Conservation (phyloP, 2,113 vertebrate genomes). For the Nymphicus hollandicus region DNA sequence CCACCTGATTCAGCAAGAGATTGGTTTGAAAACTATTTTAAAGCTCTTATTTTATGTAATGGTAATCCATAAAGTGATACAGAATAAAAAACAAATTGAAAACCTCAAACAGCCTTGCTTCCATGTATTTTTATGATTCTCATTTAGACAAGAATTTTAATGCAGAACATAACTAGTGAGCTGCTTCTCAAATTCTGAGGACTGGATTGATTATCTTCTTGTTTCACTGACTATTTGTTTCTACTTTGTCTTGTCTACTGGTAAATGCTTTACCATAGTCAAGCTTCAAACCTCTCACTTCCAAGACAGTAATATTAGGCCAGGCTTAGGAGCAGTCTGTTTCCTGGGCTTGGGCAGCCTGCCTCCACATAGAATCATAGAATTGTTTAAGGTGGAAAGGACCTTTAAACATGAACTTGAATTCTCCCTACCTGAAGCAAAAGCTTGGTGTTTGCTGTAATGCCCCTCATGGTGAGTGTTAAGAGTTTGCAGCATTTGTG, state of each 20-base stretch:
- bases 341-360: background rate
- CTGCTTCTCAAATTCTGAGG: background rate
- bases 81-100: background rate
- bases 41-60: background rate
- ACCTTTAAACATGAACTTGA: background rate
- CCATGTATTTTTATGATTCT: background rate
- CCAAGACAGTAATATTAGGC: background rate
- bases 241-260: background rate
- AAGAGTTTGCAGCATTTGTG: background rate
- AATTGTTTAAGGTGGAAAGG: background rate
- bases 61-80: background rate
- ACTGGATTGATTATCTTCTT: background rate
- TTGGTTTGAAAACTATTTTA: background rate
- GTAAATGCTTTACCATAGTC: background rate
- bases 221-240: background rate
- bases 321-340: background rate
- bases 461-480: background rate
- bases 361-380: accelerated
- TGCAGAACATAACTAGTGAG: background rate
- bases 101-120: background rate
- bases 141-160: background rate
- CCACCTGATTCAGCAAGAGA: background rate
- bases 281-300: background rate
- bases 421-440: background rate
- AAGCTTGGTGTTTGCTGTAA: background rate